Evolutionary conservation across 2,797 vertebrate species (phyloP).

Genomic region (Peromyscus melanophrys): DNA sequence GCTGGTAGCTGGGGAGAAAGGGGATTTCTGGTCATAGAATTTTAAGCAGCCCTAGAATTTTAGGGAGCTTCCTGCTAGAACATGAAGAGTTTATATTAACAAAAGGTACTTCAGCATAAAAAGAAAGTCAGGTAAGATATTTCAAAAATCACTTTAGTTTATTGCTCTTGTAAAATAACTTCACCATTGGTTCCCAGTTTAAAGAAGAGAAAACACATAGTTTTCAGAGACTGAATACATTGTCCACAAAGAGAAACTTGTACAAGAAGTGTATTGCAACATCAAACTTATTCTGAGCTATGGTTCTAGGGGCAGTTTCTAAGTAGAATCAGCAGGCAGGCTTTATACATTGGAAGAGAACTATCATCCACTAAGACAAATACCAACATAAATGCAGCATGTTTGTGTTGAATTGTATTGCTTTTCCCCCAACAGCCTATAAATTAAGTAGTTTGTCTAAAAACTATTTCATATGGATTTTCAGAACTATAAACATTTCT

Average conservation of each 20-base stretch:
- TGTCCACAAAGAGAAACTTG: conserved; percentile 54
- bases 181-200: conserved; percentile 64
- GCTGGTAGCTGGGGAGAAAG: neutral
- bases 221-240: conserved; percentile 75
- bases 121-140: conserved; percentile 9
- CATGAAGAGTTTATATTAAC: conserved; percentile 60
- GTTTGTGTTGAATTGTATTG: conserved; percentile 83
- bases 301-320: neutral
- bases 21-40: conserved; percentile 19
- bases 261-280: conserved; percentile 56
- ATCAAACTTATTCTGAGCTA: neutral
- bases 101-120: conserved; percentile 70
- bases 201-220: conserved; percentile 64
- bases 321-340: conserved; percentile 47
- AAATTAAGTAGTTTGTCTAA: conserved; percentile 87
- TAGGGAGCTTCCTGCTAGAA: conserved; percentile 66
- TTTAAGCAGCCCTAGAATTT: conserved; percentile 71
- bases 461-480: conserved; percentile 85
- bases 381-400: conserved; percentile 88
- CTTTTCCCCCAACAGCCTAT: conserved; percentile 1
- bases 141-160: conserved; percentile 67
- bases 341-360: conserved; percentile 61
- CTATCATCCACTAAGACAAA: conserved; percentile 84
- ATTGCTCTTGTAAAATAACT: conserved; percentile 70
- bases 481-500: conserved; percentile 84